Base-by-base conservation (phyloP, 2,797 vertebrate genomes). In the Gymnoscopelus microlampas region DNA sequence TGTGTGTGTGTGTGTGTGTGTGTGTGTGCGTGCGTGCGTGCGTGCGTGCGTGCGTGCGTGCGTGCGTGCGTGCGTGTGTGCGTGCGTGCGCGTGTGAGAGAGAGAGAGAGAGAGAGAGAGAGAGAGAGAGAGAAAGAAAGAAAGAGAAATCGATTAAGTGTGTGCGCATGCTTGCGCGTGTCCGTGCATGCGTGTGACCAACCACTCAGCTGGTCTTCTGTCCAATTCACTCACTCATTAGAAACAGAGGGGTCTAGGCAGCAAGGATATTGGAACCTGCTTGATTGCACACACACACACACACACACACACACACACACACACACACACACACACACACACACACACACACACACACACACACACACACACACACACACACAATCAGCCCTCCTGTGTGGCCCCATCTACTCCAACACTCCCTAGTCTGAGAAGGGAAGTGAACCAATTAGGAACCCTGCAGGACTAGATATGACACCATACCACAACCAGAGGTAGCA, bases 391-490 rank as follows among this genome's bases (percentile, higher is more conserved):
- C 39, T 44, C 39, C 39, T 44, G 39, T 44, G 39, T 44, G 39
- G 39, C 14, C 60, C 47, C 44, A 49, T 49, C 47, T 49, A 48
- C 32, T 55, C 29, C 35, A 39, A 56, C 53, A 66, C 53, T 55
- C 39, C 35, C 32, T 19, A 5, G 66, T 50, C 39, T 70, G 56
- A 54, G 62, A 77, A 23, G 50, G 54, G 66, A 80, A 85, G 83
- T 70, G 65, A 73, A 81, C 70, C 66, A 78, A 85, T 79, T 73
- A 77, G 48, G 60, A 51, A 65, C n/a, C 5, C 3, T 23, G 70
- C 60, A 60, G 61, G 74, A 68, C 35, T 14, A 50, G 6, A 66
- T 44, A 53, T 66, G 71, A 77, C 67, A 71, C 56, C 53, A 76
- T 79, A 67, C 2, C 3, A 44, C 39, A 44, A 9, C 8, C 9